phyloP scores from a whole-genome alignment of 2,797 vertebrate genomes.

The Pangasius larnaudii region DNA sequence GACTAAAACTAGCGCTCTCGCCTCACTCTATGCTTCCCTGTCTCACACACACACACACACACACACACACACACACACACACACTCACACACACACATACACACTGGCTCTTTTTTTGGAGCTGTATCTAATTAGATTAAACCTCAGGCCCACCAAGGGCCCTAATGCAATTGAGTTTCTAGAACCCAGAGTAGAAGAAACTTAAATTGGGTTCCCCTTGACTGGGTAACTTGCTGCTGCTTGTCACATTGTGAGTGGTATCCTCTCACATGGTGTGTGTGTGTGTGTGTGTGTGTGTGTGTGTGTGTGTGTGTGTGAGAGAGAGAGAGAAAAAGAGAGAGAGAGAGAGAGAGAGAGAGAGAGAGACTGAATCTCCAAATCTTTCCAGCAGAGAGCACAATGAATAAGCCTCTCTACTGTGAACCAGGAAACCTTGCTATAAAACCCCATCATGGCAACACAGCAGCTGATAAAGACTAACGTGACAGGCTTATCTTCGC shows the following conservation, averaged over 20 bases:
- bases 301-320: conserved; percentile 15
- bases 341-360: conserved; percentile 2
- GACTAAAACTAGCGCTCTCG: conserved; percentile 55
- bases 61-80: conserved; percentile 49
- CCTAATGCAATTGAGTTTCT: conserved; percentile 80
- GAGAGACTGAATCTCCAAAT: conserved; percentile 49
- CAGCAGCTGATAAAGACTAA: conserved; percentile 36
- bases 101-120: conserved; percentile 64
- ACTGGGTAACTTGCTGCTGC: conserved; percentile 62
- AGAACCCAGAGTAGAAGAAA: conserved; percentile 72
- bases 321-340: neutral
- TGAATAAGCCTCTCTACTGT: conserved; percentile 67
- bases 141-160: conserved; percentile 72
- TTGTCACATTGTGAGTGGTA: conserved; percentile 66
- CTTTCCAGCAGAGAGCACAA: conserved; percentile 41
- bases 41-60: conserved; percentile 45
- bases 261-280: conserved; percentile 57
- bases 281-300: conserved; percentile 35
- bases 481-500: conserved; percentile 12
- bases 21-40: conserved; percentile 60
- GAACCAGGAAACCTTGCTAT: conserved; percentile 74
- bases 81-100: conserved; percentile 55
- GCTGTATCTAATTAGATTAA: conserved; percentile 79
- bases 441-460: conserved; percentile 75
- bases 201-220: conserved; percentile 80